phyloP scores from a whole-genome alignment of 2,888 invertebrate genomes.

The Scaptomyza flava region DNA sequence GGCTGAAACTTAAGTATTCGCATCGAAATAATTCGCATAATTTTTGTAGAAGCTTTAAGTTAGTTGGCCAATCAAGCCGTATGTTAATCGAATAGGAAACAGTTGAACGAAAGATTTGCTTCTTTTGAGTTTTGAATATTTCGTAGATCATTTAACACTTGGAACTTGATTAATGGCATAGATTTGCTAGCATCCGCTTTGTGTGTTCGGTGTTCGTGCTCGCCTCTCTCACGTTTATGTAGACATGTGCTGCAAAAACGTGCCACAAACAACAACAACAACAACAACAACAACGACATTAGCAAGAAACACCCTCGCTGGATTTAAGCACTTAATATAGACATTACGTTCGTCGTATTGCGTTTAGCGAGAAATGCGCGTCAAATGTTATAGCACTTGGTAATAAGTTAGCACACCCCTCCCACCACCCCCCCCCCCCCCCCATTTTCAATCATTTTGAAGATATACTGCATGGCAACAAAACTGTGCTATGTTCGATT shows the following conservation, averaged over 20 bases:
- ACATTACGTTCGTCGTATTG: conserved; percentile 21
- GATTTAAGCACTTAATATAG: conserved; percentile 35
- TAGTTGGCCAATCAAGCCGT: conserved; percentile 6
- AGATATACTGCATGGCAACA: conserved; percentile 16
- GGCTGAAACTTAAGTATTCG: too few species aligned
- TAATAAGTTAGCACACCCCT: conserved; percentile 53
- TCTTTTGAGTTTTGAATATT: conserved; percentile 1
- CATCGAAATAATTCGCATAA: neutral
- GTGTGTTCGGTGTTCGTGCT: neutral
- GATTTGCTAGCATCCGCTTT: conserved; percentile 32
- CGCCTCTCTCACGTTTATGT: conserved; percentile 19
- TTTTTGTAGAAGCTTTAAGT: conserved; percentile 1
- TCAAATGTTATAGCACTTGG: conserved; percentile 65
- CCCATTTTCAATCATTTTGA: neutral
- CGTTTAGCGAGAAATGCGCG: conserved; percentile 37
- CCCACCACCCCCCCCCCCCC: neutral
- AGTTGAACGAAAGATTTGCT: neutral
- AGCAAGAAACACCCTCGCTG: neutral
- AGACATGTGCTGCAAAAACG: conserved; percentile 62
- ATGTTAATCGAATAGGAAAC: neutral
- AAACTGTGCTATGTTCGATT: conserved; percentile 24
- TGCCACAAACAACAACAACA: conserved; percentile 34
- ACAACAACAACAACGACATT: conserved; percentile 5
- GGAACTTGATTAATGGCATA: conserved; percentile 45
- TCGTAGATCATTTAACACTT: conserved; percentile 48